Conservation (phyloP, 2,797 vertebrate species). For the Erethizon dorsatum region DNA sequence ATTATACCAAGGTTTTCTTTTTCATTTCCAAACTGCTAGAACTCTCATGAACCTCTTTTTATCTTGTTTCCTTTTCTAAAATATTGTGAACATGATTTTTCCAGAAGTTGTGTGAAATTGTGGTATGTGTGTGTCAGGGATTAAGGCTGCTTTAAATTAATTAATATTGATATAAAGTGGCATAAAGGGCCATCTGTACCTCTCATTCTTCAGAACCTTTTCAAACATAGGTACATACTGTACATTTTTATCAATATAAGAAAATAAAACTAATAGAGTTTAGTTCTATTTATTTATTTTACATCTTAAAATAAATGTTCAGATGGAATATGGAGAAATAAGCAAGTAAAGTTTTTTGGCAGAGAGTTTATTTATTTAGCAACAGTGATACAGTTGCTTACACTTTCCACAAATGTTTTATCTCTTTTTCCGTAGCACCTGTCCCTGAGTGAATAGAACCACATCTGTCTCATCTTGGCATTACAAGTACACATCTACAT, state of each 20-base stretch:
- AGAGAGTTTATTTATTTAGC: constrained; percentile 93
- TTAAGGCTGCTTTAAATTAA: constrained; percentile 40
- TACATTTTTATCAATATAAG: constrained; percentile 62
- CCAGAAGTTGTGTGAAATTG: neutral
- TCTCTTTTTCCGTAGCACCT: constrained; percentile 93
- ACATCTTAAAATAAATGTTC: constrained; percentile 91
- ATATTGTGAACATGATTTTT: neutral
- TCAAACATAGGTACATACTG: neutral
- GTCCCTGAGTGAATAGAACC: constrained; percentile 93
- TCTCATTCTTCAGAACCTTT: neutral
- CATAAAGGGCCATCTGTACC: neutral
- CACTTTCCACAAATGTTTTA: constrained; percentile 93
- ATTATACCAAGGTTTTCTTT: constrained; percentile 70
- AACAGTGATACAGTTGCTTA: constrained; percentile 92
- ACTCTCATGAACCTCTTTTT: constrained; percentile 54
- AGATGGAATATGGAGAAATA: constrained; percentile 87
- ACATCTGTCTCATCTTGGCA: constrained; percentile 95
- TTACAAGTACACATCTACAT: constrained; percentile 92
- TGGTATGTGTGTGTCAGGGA: neutral
- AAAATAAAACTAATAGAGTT: constrained; percentile 85
- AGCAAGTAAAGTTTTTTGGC: constrained; percentile 90
- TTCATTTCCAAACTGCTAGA: constrained; percentile 9
- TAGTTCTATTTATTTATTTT: constrained; percentile 79
- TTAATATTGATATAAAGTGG: neutral
- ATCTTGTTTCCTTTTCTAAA: constrained; percentile 53